Base-by-base conservation (phyloP, 2,888 invertebrate genomes). In the Itoplectis maculator region DNA sequence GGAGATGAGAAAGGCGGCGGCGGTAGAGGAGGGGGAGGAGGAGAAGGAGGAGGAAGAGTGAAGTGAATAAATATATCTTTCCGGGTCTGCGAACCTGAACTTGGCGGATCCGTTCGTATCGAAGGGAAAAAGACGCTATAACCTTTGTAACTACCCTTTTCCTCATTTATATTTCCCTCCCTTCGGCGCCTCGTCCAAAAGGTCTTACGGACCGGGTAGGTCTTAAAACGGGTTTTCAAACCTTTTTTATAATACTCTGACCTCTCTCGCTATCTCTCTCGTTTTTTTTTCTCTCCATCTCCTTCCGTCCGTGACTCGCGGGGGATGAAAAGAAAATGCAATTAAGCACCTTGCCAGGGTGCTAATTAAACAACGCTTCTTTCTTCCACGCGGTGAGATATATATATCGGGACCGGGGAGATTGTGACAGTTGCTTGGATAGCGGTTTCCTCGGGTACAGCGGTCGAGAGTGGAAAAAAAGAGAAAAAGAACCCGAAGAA, bases 301-400 rank as follows among this genome's bases (percentile, higher is more conserved):
- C n/a, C n/a, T n/a, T 69, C 49, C 23, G 63, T 6, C 18, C 23
- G 51, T 11, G 37, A 47, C 20, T 54, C 23, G 18, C 29, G 29
- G 29, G 40, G 65, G 56, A 65, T 59, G 78, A 74, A 65, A 66
- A 75, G 65, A 82, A 76, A 75, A 79, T 79, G 79, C 82, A 82
- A 82, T 82, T 79, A 75, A 79, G 70, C 70, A 75, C 70, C 75
- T 66, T 61, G 79, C 42, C 23, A 47, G 59, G 65, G 56, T 42
- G 74, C 81, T 81, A 77, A 77, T 81, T 74, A 78, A 81, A 77
- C 68, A 81, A 78, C 74, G 75, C 66, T 82, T 47, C 73, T 79
- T 72, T 69, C 47, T 63, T 72, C 47, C 20, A 11, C 18, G 1
- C 35, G 15, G n/a, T n/a, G n/a, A n/a, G n/a, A n/a, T 20, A 15